Conservation (phyloP, 2,888 invertebrate species). For the Trichogramma evanescens region DNA sequence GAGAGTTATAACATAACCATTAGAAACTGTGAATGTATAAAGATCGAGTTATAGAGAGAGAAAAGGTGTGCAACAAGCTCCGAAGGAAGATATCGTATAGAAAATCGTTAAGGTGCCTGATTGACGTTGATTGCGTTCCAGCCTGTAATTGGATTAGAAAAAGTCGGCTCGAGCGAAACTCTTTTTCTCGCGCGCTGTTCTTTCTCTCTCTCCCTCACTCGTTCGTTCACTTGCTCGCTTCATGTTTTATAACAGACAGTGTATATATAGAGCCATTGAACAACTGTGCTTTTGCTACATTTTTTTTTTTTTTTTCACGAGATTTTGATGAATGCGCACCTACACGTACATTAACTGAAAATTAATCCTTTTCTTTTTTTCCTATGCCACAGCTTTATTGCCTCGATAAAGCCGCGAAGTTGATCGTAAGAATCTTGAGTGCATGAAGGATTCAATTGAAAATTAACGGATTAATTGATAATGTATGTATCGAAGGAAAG, state of each 20-base stretch:
- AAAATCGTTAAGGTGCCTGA: conserved; percentile 22
- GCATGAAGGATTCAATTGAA: too few species aligned
- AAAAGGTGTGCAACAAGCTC: neutral
- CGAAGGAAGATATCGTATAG: neutral
- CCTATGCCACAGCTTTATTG: too few species aligned
- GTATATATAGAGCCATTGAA: neutral
- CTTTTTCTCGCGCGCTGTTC: neutral
- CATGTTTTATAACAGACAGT: neutral
- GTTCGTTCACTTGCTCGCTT: neutral
- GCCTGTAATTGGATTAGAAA: conserved; percentile 26
- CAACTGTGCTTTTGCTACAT: too few species aligned
- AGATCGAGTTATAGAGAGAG: neutral
- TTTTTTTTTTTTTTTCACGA: too few species aligned
- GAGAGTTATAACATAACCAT: neutral
- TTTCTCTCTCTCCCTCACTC: neutral
- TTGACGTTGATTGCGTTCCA: conserved; percentile 27
- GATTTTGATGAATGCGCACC: too few species aligned
- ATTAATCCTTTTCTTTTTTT: too few species aligned
- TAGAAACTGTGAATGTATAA: too few species aligned
- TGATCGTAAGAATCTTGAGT: too few species aligned
- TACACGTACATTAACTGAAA: too few species aligned
- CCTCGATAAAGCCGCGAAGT: too few species aligned
- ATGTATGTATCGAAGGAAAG: too few species aligned
- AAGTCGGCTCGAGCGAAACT: conserved; percentile 8
- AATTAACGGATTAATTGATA: too few species aligned